phyloP scores from a whole-genome alignment of 2,888 invertebrate species.

The Sinelater perroti region DNA sequence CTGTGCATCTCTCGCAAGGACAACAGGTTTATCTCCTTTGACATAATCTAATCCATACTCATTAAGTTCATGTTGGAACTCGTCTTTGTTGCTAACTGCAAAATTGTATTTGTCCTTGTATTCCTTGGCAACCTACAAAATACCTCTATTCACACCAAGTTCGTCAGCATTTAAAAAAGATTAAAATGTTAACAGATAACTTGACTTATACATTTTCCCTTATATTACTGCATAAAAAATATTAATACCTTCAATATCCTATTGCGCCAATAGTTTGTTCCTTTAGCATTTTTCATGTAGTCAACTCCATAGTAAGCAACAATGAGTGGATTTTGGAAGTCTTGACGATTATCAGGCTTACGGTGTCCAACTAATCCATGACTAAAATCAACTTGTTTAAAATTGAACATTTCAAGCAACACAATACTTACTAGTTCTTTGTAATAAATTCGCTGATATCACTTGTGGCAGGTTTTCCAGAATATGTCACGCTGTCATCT shows the following conservation, averaged over 20 bases:
- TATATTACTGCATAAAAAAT: constrained; percentile 5
- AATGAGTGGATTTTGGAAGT: constrained; percentile 89
- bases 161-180: not conserved
- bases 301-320: constrained; percentile 95
- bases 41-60: constrained; percentile 92
- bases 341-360: constrained; percentile 81
- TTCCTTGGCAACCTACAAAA: constrained; percentile 73
- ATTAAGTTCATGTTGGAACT: constrained; percentile 93
- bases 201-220: no score
- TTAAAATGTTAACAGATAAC: not conserved
- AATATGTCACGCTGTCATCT: constrained; percentile 76
- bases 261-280: constrained; percentile 99
- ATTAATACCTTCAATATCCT: constrained; percentile 83
- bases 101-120: constrained; percentile 76
- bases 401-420: constrained; percentile 8
- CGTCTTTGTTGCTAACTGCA: constrained; percentile 91
- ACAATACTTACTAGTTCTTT: constrained; percentile 80
- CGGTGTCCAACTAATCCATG: constrained; percentile 94
- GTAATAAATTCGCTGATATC: constrained; percentile 85
- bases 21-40: constrained; percentile 87
- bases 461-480: constrained; percentile 72
- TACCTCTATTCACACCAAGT: no score
- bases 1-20: constrained; percentile 82
- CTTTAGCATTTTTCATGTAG: constrained; percentile 96
- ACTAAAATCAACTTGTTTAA: no score